A percentile compares a stretch with the other conserved stretches of the same genome.
These are phyloP conservation scores for Alces alces DNA, from an alignment of 2,113 vertebrate genomes.

Conservation along the genomic window DNA sequence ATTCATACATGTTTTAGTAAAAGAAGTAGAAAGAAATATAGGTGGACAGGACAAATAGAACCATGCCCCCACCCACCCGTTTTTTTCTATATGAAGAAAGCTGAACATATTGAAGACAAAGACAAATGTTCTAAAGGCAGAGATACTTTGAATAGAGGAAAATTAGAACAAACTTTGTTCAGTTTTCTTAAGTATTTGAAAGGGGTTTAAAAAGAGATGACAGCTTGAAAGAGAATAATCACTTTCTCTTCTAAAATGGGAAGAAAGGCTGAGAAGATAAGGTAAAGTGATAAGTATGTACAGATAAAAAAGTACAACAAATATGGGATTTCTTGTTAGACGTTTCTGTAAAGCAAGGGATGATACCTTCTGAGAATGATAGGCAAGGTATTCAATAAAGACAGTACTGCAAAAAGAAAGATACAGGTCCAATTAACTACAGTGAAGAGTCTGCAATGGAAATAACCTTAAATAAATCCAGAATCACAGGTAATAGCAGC, in stretches of 20 bases:
- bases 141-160: not conserved
- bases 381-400: not conserved
- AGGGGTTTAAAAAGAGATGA: not conserved
- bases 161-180: not conserved
- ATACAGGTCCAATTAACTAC: not conserved
- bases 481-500: not conserved
- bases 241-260: not conserved
- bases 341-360: not conserved
- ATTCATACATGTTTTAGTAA: not conserved
- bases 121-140: not conserved
- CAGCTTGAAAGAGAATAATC: not conserved
- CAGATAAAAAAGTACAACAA: not conserved
- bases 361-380: not conserved
- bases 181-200: not conserved
- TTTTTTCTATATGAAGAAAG: not conserved
- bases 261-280: not conserved
- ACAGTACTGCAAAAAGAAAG: not conserved
- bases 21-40: not conserved
- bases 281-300: not conserved
- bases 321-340: not conserved
- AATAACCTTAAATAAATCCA: not conserved
- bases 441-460: not conserved
- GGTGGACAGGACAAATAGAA: not conserved
- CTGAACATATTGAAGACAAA: not conserved
- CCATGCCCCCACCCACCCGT: accelerated